A percentile compares a stretch with the other conserved stretches of the same genome.
phyloP scores from a whole-genome alignment of 1,140 invertebrate species.

The Drosophila takahashii region DNA sequence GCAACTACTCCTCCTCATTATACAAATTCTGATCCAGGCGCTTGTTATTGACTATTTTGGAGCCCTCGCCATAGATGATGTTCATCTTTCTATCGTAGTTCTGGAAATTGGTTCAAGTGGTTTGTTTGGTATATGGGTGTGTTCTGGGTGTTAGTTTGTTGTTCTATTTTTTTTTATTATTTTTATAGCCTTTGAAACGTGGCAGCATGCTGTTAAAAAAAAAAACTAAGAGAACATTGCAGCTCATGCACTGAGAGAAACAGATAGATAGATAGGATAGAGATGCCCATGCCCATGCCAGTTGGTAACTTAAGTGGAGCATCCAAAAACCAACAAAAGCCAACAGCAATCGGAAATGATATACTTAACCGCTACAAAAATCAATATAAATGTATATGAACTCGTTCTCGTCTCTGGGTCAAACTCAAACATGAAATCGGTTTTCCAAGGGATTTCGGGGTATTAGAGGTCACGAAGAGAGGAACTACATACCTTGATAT shows the following conservation, averaged over 20 bases:
- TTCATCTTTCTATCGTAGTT: slow-evolving; percentile 57
- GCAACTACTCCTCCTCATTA: slow-evolving; percentile 65
- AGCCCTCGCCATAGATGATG: slow-evolving; percentile 74
- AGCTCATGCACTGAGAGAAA: slow-evolving; percentile 48
- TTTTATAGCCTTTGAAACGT: slow-evolving; percentile 20
- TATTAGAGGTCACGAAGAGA: neutral
- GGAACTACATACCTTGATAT: slow-evolving; percentile 91
- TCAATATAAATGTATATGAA: slow-evolving; percentile 27
- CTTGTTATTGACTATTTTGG: slow-evolving; percentile 63
- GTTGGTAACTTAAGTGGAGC: slow-evolving; percentile 35
- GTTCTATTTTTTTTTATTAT: slow-evolving; percentile 7
- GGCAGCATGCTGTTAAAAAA: slow-evolving; percentile 55
- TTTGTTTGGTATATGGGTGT: slow-evolving; percentile 28
- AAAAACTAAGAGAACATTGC: slow-evolving; percentile 30
- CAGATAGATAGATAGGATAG: slow-evolving; percentile 9
- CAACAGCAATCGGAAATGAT: slow-evolving; percentile 35
- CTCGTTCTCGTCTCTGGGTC: slow-evolving; percentile 43
- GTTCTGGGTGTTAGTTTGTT: slow-evolving; percentile 43
- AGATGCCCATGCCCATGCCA: slow-evolving; percentile 55
- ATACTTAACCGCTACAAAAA: slow-evolving; percentile 47
- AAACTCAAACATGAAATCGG: slow-evolving; percentile 50
- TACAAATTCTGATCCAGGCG: slow-evolving; percentile 73
- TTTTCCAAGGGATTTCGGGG: neutral
- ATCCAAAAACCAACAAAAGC: slow-evolving; percentile 50
- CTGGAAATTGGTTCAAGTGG: slow-evolving; percentile 55